A percentile compares a stretch with the other conserved stretches of the same genome.
These are phyloP conservation scores for Montipora cactus DNA, from an alignment of 64 coral and sea anemone genomes.

Conservation along the genomic window DNA sequence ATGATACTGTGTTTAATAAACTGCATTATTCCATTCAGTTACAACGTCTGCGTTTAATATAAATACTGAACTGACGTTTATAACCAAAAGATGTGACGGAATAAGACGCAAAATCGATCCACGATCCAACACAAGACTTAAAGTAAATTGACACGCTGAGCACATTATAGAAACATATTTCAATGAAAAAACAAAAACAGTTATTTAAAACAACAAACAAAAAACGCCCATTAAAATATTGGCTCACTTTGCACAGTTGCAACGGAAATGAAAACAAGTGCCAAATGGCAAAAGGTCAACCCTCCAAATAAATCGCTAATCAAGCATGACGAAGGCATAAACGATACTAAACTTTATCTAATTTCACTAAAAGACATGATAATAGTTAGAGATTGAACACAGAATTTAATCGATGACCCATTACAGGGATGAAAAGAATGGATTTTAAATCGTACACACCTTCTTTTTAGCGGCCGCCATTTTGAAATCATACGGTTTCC, in stretches of 20 bases:
- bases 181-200: conserved; percentile 20
- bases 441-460: conserved; percentile 43
- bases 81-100: neutral
- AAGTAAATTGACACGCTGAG: conserved; percentile 8
- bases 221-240: neutral
- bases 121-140: conserved; percentile 10
- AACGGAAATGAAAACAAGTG: neutral
- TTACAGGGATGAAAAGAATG: conserved; percentile 2
- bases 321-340: conserved; percentile 26
- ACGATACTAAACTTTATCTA: conserved; percentile 5
- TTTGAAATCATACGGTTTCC: neutral
- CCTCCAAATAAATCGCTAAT: conserved; percentile 19
- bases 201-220: conserved; percentile 20
- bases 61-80: neutral
- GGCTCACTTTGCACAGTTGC: neutral
- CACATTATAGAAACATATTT: conserved; percentile 4
- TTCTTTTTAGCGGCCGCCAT: conserved; percentile 21
- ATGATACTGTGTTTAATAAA: neutral
- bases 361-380: conserved; percentile 26
- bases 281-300: neutral
- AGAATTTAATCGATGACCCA: conserved; percentile 1
- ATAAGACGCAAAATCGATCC: neutral
- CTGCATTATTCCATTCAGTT: conserved; percentile 9
- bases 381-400: conserved; percentile 30
- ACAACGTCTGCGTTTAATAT: neutral